Base-by-base conservation (phyloP, 2,113 vertebrate genomes). In the Actenoides lindsayi region DNA sequence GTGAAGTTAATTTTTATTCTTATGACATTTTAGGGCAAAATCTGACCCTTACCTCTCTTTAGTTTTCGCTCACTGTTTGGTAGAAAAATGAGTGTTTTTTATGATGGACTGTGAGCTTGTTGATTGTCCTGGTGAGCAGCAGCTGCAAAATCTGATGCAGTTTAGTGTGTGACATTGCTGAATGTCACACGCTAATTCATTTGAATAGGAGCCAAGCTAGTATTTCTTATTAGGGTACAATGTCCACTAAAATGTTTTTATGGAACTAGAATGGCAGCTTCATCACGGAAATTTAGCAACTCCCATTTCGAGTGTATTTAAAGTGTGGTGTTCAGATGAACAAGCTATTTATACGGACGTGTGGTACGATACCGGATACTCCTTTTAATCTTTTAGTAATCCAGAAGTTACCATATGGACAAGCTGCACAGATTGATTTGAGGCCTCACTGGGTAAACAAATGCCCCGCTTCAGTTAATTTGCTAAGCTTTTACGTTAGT, bases 321-420 rank as follows among this genome's bases (percentile, higher is more conserved):
- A 86, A 92, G 92, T 9, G 42, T 2, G 1, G 56, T 87, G 48
- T 92, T 90, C 37, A 37, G 44, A 82, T 73, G 92, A 87, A 76
- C 50, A 87, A 85, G 75, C 67, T 80, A 65, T 94, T 93, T 83
- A 70, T 37, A 51, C 33, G 74, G 79, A 60, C 87, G 68, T 67
- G 83, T 74, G 84, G 84, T 79, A 7, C 84, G 87, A 93, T 85
- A 37, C 73, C 82, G 73, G 76, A 48, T 65, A 50, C 35, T 62
- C 59, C 48, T 88, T 88, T 95, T 97, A 96, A 97, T 96, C 97
- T 92, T 91, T 69, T 50, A 28, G 48, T 94, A 94, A 94, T 95
- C 95, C 86, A 95, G 89, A 83, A 51, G 3, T 87, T 84, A 84
- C 90, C 96, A 84, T 94, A 94, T 90, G 93, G 92, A 90, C 89